Base-by-base conservation (phyloP, 1,140 invertebrate species). In the Medauroidea extradentata region DNA sequence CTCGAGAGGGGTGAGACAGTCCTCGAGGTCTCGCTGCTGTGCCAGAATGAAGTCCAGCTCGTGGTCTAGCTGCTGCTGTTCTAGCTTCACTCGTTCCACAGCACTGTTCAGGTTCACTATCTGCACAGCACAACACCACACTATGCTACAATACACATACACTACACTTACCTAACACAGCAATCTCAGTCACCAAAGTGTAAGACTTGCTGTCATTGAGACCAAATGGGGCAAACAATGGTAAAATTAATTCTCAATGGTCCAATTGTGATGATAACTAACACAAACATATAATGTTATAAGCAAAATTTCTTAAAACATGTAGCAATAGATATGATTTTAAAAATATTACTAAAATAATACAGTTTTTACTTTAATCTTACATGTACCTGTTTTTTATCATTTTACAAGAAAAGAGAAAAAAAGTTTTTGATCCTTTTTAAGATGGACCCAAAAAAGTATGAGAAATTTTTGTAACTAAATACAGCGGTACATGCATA, bases 41-140 rank as follows among this genome's bases (percentile, higher is more conserved):
- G 89, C 87, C 58, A 91, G 79, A 53, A 98, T 89, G 72, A 96
- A 97, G 73, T 98, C 93, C n/a, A 98, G 73, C 71, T 97, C 94
- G 61, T 94, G 88, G 69, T 97, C 93, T 16, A 98, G 73, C 60
- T 91, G 85, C 64, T 91, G 85, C 66, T 98, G 94, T 67, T 97
- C 91, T 23, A 87, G 79, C 76, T 94, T 94, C 0, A 96, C 89
- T 62, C 85, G 81, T 69, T 93, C 88, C 11, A 96, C 84, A 25
- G 90, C 86, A 66, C 89, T 83, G 74, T 93, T 94, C 1, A 97
- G 73, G 58, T 85, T 83, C 3, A 93, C 82, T 66, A 96, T 95
- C 84, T 89, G 74, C 39, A 72, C 4, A 56, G 13, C 38, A 64
- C 57, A 60, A 53, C 41, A 41, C 8, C 51, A 55, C 5, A 2